phyloP scores from a whole-genome alignment of 2,888 invertebrate genomes.

The Eristalinus sepulchralis region DNA sequence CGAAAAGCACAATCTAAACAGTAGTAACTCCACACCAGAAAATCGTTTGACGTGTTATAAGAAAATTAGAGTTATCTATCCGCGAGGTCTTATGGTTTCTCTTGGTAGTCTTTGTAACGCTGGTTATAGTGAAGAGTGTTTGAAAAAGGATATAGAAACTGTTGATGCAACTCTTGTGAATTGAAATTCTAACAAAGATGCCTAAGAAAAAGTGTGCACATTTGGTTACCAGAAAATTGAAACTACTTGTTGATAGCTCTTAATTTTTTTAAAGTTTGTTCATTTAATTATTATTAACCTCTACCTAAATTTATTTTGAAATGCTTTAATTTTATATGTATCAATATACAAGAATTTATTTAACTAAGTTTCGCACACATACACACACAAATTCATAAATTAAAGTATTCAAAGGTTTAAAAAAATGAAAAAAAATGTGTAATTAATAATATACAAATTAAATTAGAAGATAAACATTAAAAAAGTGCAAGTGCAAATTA shows the following conservation, averaged over 20 bases:
- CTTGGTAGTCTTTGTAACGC: constrained; percentile 6
- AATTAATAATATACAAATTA: not conserved
- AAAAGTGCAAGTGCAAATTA: not conserved
- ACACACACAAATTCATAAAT: not conserved
- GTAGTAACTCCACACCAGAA: not conserved
- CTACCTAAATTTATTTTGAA: not conserved
- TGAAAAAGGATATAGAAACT: constrained; percentile 4
- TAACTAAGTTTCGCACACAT: not conserved
- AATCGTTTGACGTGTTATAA: constrained; percentile 19
- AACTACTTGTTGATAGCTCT: not conserved
- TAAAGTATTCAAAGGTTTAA: not conserved
- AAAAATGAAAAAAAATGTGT: not conserved
- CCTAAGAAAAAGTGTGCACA: not conserved
- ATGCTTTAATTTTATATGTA: not conserved
- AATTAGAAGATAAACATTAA: not conserved
- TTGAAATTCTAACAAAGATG: not conserved
- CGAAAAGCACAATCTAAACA: not conserved
- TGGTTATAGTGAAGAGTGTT: not conserved
- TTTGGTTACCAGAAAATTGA: not conserved
- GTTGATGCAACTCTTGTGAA: not conserved
- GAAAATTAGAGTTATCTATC: constrained; percentile 28
- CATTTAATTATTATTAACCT: no score
- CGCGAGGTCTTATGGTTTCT: constrained; percentile 21
- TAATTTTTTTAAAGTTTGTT: no score
- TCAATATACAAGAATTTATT: not conserved